Percentiles rank a stretch among this genome's conserved stretches.
Conservation (phyloP, 2,888 invertebrate species). For the Eubasilissa splendida region DNA sequence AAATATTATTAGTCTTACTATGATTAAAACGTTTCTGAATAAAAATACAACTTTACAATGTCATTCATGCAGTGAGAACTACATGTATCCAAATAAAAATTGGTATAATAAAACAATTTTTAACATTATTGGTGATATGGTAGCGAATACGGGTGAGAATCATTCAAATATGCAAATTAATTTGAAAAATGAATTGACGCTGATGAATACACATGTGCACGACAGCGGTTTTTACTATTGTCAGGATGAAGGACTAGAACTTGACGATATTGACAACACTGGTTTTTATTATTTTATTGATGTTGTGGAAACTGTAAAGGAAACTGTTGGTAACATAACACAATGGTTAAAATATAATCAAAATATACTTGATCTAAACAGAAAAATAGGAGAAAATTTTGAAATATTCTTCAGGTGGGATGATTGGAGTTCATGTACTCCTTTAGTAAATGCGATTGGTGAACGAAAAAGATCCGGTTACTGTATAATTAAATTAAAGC, state of each 20-base stretch:
- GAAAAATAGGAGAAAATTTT: constrained; percentile 9
- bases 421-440: constrained; percentile 30
- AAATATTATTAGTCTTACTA: constrained; percentile 5
- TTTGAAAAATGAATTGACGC: neutral
- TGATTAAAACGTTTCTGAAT: neutral
- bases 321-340: constrained; percentile 9
- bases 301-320: neutral
- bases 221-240: constrained; percentile 49
- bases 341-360: constrained; percentile 24
- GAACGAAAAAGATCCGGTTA: neutral
- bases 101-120: constrained; percentile 23
- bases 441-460: neutral
- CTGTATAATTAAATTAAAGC: constrained; percentile 30
- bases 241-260: neutral
- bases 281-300: constrained; percentile 40
- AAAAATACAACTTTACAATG: constrained; percentile 17
- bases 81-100: constrained; percentile 7
- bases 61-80: neutral
- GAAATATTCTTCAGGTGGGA: constrained; percentile 38
- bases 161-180: constrained; percentile 16
- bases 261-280: constrained; percentile 6
- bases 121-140: neutral
- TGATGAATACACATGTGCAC: constrained; percentile 17
- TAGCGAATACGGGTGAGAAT: neutral
- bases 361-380: constrained; percentile 20